These are phyloP conservation scores for Drosophila suzukii DNA, from an alignment of 1,140 invertebrate species.

Conservation along the genomic window DNA sequence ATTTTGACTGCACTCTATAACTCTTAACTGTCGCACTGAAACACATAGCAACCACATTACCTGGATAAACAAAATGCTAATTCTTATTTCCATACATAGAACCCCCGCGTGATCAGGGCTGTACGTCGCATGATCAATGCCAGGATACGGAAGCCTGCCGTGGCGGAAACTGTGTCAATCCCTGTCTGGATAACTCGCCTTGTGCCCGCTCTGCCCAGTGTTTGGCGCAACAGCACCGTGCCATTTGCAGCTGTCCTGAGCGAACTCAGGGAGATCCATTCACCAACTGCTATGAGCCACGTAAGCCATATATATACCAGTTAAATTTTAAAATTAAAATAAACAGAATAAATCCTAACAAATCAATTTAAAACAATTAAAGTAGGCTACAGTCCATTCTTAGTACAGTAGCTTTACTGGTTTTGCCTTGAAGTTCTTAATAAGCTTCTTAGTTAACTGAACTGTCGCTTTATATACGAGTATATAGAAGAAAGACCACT, in stretches of 20 bases:
- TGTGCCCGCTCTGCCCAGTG: constrained; percentile 93
- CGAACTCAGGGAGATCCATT: constrained; percentile 92
- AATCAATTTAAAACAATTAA: too few relatives aligned
- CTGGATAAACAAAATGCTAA: constrained; percentile 17
- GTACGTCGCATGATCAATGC: constrained; percentile 90
- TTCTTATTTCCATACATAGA: constrained; percentile 52
- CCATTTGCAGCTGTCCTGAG: constrained; percentile 90
- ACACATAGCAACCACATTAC: background rate
- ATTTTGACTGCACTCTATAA: constrained; percentile 75
- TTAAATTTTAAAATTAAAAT: too few relatives aligned
- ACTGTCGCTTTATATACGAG: too few relatives aligned
- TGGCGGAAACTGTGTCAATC: constrained; percentile 90
- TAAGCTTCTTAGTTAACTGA: too few relatives aligned
- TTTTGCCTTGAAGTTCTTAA: too few relatives aligned
- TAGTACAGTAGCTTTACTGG: too few relatives aligned
- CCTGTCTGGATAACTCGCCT: constrained; percentile 89
- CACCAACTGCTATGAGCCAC: constrained; percentile 89
- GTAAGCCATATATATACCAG: constrained; percentile 57
- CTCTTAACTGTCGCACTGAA: constrained; percentile 65
- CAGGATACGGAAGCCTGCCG: constrained; percentile 89
- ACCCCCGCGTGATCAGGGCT: constrained; percentile 87
- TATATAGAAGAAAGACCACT: background rate
- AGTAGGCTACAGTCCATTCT: too few relatives aligned
- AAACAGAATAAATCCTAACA: too few relatives aligned
- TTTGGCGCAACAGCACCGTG: constrained; percentile 89